Conservation (phyloP, 2,888 invertebrate species). For the Plutella xylostella region DNA sequence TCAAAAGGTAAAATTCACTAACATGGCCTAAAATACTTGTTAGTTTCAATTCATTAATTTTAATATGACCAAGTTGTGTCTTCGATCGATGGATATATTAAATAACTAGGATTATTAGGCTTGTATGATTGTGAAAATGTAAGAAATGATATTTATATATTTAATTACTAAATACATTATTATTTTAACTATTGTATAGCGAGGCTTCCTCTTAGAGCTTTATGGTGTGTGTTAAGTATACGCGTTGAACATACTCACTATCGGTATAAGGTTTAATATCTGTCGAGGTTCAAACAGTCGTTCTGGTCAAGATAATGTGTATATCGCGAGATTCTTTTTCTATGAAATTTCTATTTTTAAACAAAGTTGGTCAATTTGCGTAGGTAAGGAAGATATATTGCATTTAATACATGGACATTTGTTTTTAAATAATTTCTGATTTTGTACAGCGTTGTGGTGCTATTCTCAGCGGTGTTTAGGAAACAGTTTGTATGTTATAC, state of each 20-base stretch:
- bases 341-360: neutral
- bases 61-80: constrained; percentile 1
- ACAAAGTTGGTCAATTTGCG: constrained; percentile 11
- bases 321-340: constrained; percentile 12
- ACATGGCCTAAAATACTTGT: too few relatives aligned
- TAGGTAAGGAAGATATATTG: constrained; percentile 18
- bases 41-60: too few relatives aligned
- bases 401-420: constrained; percentile 17
- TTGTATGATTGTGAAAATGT: constrained; percentile 62
- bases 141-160: constrained; percentile 53
- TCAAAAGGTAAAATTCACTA: too few relatives aligned
- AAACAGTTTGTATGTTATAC: constrained; percentile 4
- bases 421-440: constrained; percentile 13
- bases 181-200: constrained; percentile 49
- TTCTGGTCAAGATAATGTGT: constrained; percentile 10
- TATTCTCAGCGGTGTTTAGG: constrained; percentile 19
- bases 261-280: constrained; percentile 41
- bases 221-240: constrained; percentile 62
- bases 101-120: constrained; percentile 15
- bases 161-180: constrained; percentile 38
- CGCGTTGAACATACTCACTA: constrained; percentile 63
- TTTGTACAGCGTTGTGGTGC: constrained; percentile 40
- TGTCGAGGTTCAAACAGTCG: constrained; percentile 9
- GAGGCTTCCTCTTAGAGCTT: constrained; percentile 68
- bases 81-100: neutral